Conservation (phyloP, 2,888 invertebrate species). For the Xanthorhoe designata region DNA sequence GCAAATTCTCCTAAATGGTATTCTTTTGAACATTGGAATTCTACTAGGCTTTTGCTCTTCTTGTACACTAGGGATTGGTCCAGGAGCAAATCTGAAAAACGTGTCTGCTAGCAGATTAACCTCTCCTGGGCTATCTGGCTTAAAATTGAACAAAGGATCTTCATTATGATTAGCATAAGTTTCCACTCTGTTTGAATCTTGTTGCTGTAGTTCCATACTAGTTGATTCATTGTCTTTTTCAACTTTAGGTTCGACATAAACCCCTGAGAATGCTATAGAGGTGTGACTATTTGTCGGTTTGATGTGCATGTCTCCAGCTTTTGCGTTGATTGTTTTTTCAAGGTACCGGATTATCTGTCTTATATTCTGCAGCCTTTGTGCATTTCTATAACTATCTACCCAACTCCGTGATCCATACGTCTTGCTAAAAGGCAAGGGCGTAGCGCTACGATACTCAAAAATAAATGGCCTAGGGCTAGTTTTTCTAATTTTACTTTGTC, state of each 20-base stretch:
- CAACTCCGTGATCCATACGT: constrained; percentile 71
- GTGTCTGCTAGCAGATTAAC: constrained; percentile 89
- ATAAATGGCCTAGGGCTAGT: constrained; percentile 83
- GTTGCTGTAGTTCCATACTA: constrained; percentile 40
- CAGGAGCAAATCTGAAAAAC: constrained; percentile 67
- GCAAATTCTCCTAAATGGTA: constrained; percentile 58
- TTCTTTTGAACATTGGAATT: constrained; percentile 64
- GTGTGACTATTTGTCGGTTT: constrained; percentile 60
- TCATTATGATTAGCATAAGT: constrained; percentile 65
- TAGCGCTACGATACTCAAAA: constrained; percentile 71
- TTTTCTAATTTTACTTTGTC: constrained; percentile 59
- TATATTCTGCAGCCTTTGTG: constrained; percentile 76
- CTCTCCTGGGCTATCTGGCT: constrained; percentile 90
- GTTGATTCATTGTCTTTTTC: constrained; percentile 48
- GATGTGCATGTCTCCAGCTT: constrained; percentile 70
- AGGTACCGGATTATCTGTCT: constrained; percentile 77
- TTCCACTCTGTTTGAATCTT: constrained; percentile 57
- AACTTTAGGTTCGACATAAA: constrained; percentile 67
- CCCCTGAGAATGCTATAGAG: constrained; percentile 70
- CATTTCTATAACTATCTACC: constrained; percentile 76
- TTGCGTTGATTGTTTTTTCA: constrained; percentile 77
- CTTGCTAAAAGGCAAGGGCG: constrained; percentile 74
- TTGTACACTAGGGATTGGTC: constrained; percentile 46
- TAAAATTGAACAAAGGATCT: constrained; percentile 89
- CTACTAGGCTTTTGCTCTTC: constrained; percentile 49